These are phyloP conservation scores for Spea multiplicata DNA, from an alignment of 2,113 vertebrate species.

Conservation along the genomic window DNA sequence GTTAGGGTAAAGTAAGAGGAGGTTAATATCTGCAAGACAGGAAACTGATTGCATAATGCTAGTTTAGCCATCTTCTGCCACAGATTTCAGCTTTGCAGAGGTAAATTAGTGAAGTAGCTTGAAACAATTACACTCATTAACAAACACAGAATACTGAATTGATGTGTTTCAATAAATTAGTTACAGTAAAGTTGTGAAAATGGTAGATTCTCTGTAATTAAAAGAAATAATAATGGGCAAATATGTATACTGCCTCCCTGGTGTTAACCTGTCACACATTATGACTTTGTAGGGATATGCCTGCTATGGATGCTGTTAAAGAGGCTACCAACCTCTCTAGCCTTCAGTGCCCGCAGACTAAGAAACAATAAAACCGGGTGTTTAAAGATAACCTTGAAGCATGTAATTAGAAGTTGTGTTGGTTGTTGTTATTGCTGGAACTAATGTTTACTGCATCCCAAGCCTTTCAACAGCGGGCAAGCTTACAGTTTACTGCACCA, in stretches of 20 bases:
- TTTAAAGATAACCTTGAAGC: constrained; percentile 46
- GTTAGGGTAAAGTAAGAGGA: too few relatives aligned
- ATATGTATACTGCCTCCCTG: background rate
- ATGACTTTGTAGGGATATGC: constrained; percentile 6
- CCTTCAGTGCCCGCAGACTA: constrained; percentile 29
- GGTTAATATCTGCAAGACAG: too few relatives aligned
- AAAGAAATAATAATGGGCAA: background rate
- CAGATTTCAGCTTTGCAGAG: too few relatives aligned
- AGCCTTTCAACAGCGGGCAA: constrained; percentile 35
- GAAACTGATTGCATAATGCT: too few relatives aligned
- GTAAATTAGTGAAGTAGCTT: too few relatives aligned
- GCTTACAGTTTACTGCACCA: constrained; percentile 27
- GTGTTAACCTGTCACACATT: background rate
- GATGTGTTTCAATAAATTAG: too few relatives aligned
- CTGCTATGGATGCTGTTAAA: background rate
- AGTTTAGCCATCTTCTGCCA: too few relatives aligned
- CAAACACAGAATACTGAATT: too few relatives aligned
- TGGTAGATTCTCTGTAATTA: too few relatives aligned
- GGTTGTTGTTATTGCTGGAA: constrained; percentile 19
- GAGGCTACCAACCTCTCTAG: constrained; percentile 33
- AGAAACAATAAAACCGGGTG: constrained; percentile 39
- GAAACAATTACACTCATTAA: too few relatives aligned
- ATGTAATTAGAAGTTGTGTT: constrained; percentile 41
- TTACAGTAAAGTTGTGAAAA: too few relatives aligned
- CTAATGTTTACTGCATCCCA: constrained; percentile 46